phyloP scores from a whole-genome alignment of 2,888 invertebrate genomes.

The Mimas tiliae region DNA sequence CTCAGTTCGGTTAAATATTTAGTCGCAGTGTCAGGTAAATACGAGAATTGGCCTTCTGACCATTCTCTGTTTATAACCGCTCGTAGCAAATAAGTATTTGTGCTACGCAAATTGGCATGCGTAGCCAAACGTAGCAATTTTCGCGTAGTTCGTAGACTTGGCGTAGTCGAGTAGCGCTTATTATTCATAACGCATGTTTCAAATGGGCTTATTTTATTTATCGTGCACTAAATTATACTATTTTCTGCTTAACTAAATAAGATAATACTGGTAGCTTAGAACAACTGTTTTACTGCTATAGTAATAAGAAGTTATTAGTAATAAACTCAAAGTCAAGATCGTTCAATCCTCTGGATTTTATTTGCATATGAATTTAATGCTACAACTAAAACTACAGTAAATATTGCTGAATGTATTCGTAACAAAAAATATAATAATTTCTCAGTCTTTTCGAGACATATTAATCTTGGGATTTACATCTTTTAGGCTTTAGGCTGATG shows the following conservation, averaged over 20 bases:
- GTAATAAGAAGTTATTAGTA: neutral
- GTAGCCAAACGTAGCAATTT: constrained; percentile 10
- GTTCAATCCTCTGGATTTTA: neutral
- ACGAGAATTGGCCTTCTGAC: no score
- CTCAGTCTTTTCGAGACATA: neutral
- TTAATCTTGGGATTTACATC: constrained; percentile 1
- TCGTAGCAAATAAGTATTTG: constrained; percentile 14
- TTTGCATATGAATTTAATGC: neutral
- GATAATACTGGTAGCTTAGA: constrained; percentile 1
- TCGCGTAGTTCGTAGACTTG: constrained; percentile 6
- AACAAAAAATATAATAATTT: neutral
- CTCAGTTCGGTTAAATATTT: no score
- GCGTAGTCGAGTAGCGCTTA: constrained; percentile 1
- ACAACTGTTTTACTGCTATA: neutral
- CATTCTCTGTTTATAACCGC: neutral
- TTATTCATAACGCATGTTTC: constrained; percentile 4
- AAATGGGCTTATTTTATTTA: constrained; percentile 9
- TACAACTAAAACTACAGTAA: neutral
- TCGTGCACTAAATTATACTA: neutral
- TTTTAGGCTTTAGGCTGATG: neutral
- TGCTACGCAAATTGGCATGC: constrained; percentile 18
- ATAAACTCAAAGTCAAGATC: neutral
- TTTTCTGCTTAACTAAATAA: constrained; percentile 9
- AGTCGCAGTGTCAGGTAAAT: no score
- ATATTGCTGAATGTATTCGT: neutral